A percentile compares a stretch with the other conserved stretches of the same genome.
phyloP scores from a whole-genome alignment of 2,113 vertebrate species.

The Rhinoderma darwinii region DNA sequence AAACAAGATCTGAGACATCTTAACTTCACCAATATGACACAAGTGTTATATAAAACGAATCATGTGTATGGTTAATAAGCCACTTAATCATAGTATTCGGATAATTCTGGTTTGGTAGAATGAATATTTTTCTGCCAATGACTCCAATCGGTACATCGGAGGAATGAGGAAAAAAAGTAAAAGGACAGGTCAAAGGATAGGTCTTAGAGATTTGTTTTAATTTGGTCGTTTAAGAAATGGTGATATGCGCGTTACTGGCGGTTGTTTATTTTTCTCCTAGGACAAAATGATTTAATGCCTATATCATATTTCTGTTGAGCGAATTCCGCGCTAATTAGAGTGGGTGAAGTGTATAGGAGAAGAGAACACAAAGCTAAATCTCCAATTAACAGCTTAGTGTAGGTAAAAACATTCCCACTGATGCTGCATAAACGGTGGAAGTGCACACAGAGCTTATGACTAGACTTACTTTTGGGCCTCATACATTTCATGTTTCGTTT shows the following conservation, averaged over 20 bases:
- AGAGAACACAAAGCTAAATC: neutral
- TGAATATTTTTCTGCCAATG: too few relatives aligned
- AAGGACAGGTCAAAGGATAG: neutral
- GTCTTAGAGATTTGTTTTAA: neutral
- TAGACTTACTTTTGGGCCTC: neutral
- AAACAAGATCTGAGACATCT: too few relatives aligned
- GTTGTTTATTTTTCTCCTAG: neutral
- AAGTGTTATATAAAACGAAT: too few relatives aligned
- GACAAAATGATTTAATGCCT: neutral
- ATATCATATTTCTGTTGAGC: neutral
- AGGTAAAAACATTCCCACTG: neutral
- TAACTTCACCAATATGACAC: too few relatives aligned
- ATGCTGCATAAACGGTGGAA: neutral
- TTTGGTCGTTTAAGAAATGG: neutral
- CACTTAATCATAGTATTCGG: too few relatives aligned
- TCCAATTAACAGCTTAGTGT: neutral
- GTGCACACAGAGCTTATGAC: neutral
- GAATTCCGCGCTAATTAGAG: neutral
- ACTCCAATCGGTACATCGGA: too few relatives aligned
- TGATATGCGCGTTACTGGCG: neutral
- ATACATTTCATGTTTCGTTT: too few relatives aligned
- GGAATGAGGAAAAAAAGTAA: neutral
- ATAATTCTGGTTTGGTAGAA: too few relatives aligned
- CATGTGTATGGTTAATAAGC: too few relatives aligned
- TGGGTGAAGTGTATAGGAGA: neutral